These are phyloP conservation scores for Limenitis arthemis DNA, from an alignment of 2,888 invertebrate genomes.

Conservation along the genomic window DNA sequence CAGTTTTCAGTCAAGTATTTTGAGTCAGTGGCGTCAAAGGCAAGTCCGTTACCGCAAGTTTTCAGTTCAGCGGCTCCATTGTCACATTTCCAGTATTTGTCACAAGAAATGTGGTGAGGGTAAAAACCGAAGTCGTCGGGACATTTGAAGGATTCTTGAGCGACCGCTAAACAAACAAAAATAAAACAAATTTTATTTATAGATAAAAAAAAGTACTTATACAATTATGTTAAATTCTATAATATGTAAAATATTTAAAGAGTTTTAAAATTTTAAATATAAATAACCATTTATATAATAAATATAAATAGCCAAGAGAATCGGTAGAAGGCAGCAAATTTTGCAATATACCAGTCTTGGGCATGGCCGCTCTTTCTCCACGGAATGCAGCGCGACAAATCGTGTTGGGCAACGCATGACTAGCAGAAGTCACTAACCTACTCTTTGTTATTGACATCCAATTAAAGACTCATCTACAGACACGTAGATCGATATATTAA, in stretches of 20 bases:
- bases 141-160: constrained; percentile 91
- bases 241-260: too few relatives aligned
- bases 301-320: constrained; percentile 27
- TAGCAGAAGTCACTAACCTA: constrained; percentile 15
- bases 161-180: constrained; percentile 71
- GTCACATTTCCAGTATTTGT: constrained; percentile 97
- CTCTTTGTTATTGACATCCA: constrained; percentile 17
- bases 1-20: constrained; percentile 95
- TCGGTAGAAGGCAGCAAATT: constrained; percentile 41
- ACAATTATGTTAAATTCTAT: neutral
- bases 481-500: neutral
- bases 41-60: constrained; percentile 94
- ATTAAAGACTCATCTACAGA: neutral
- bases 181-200: neutral
- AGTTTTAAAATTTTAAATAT: too few relatives aligned
- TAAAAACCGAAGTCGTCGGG: constrained; percentile 96
- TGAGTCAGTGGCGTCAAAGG: constrained; percentile 90
- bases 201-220: neutral
- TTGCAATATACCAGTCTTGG: constrained; percentile 46
- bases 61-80: constrained; percentile 90
- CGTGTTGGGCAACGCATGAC: constrained; percentile 27
- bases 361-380: constrained; percentile 57
- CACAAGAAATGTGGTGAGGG: constrained; percentile 90
- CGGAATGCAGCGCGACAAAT: constrained; percentile 45
- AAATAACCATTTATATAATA: too few relatives aligned